Evolutionary conservation across 2,113 vertebrate genomes (phyloP), one percentile per base, ranked within the genome.

Genomic region (Zosterops japonicus): DNA sequence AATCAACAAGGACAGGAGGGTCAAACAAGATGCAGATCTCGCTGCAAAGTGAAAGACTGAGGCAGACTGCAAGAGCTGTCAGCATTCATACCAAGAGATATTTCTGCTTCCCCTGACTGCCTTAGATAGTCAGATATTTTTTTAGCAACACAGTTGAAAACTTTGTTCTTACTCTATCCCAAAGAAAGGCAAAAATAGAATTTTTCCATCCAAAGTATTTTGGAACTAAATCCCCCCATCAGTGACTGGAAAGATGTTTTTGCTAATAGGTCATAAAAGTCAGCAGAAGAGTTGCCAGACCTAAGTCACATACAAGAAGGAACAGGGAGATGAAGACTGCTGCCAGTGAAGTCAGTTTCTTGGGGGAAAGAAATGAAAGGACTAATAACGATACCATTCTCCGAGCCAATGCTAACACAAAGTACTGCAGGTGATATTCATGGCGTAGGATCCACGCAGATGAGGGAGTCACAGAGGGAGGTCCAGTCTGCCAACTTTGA

Each of bases 351-450:
- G 49, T 36, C 18, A 64, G 3, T 22, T 49, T 22, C 47, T 14
- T 3, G 2, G 14, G 28, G 14, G 20, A 49, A 59, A 46, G 47
- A 42, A 78, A 52, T 22, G 15, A 50, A 49, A 81, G 46, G n/a
- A 75, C 19, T 28, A n/a, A 20, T 28, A 41, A n/a, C 5, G 4
- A 75, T 97, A 99, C 99, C 98, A 93, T 97, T 98, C 95, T 98
- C 94, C 87, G 97, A 42, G 99, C 98, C 92, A 99, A 94, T 0
- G 86, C 77, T 42, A 99, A 97, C 42, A 98, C 97, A 49, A 99
- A 97, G 94, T 98, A 99, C 70, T 99, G 98, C 79, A 99, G 98
- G 82, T 99, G 98, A 96, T 98, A 98, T 47, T 99, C 99, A 7
- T 99, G 99, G 57, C 97, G 98, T 55, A 99, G 97, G 44, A 99